phyloP scores from a whole-genome alignment of 2,113 vertebrate genomes.

The Myrmophylax atrothorax region DNA sequence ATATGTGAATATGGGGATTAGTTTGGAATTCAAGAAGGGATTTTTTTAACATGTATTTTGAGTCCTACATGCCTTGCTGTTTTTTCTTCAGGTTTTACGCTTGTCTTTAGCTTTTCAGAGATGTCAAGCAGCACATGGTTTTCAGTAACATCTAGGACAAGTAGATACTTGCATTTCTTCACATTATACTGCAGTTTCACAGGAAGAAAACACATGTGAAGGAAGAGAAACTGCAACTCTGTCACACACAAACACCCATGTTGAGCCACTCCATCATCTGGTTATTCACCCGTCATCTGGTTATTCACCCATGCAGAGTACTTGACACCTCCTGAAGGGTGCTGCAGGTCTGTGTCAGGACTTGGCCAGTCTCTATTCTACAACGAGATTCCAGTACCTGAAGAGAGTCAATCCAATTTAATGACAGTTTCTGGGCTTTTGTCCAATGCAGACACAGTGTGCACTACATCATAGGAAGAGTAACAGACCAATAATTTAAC shows the following conservation, averaged over 20 bases:
- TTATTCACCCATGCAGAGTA: neutral
- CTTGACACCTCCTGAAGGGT: neutral
- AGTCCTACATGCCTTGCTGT: neutral
- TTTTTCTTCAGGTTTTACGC: neutral
- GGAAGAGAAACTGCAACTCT: neutral
- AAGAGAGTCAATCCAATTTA: neutral
- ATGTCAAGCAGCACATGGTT: neutral
- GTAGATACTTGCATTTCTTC: neutral
- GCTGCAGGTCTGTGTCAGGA: neutral
- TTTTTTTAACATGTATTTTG: neutral
- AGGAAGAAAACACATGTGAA: neutral
- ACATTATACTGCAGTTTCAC: neutral
- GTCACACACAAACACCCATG: neutral
- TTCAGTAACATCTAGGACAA: neutral
- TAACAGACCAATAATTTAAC: neutral
- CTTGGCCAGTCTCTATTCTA: neutral
- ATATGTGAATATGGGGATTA: neutral
- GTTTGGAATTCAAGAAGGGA: neutral
- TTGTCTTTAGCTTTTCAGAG: neutral
- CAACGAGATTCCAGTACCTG: fast-evolving
- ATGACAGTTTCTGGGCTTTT: neutral
- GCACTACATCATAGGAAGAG: neutral
- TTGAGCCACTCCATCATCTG: neutral
- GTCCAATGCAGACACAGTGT: neutral
- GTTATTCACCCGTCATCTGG: neutral